phyloP scores from a whole-genome alignment of 1,140 invertebrate genomes.

The Trichonephila clavipes region DNA sequence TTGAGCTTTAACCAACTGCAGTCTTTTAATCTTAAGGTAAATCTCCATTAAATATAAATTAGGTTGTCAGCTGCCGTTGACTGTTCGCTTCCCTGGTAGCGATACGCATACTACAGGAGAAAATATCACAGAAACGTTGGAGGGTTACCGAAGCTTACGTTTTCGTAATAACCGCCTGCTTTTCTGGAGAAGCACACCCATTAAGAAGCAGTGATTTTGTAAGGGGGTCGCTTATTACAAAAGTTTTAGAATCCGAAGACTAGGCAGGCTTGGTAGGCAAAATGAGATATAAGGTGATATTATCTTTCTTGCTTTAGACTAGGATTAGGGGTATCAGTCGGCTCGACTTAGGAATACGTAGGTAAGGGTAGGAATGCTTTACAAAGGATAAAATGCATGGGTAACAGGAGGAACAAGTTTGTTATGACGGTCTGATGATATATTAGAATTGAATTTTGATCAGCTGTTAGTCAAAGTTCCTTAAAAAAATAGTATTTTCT shows the following conservation, averaged over 20 bases:
- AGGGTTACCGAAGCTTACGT: conserved; percentile 47
- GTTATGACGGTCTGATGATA: not conserved
- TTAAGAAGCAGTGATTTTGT: conserved; percentile 5
- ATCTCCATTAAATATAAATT: conserved; percentile 77
- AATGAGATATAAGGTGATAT: conserved; percentile 3
- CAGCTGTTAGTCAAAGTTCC: too few relatives aligned
- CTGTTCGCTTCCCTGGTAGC: conserved; percentile 54
- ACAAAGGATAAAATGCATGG: not conserved
- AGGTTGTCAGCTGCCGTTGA: conserved; percentile 73
- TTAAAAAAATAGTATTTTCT: too few relatives aligned
- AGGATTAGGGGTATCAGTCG: conserved; percentile 20
- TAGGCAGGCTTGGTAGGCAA: not conserved
- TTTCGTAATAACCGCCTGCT: conserved; percentile 40
- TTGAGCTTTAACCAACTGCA: conserved; percentile 58
- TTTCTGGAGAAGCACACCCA: not conserved
- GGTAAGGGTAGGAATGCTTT: not conserved
- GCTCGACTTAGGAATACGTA: not conserved
- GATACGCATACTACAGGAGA: not conserved
- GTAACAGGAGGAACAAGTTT: not conserved
- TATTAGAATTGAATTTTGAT: too few relatives aligned
- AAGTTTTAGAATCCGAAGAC: conserved; percentile 6
- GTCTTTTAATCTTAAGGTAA: conserved; percentile 75
- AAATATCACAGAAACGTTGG: conserved; percentile 36
- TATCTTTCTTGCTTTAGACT: conserved; percentile 29
- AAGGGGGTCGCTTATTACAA: conserved; percentile 41